Base-by-base conservation (phyloP, 2,888 invertebrate species). In the Polydrusus tereticollis region DNA sequence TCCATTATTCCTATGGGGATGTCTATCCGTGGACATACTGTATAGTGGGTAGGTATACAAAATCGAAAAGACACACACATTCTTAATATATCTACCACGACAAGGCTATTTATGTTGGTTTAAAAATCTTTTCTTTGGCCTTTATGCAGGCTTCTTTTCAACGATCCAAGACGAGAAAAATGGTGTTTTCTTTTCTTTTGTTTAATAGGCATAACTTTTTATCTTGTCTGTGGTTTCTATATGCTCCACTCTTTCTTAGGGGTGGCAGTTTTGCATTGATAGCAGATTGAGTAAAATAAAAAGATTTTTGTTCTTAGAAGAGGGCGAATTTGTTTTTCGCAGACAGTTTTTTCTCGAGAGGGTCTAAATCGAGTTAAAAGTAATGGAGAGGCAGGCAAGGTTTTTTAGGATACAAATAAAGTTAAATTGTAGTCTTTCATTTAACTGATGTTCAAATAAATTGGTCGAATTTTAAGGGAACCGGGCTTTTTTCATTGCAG, bases 151-250 rank as follows among this genome's bases (percentile, higher is more conserved):
- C 14, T 58, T n/a, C 58, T 58, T 58, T 33, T 58, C 33, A 38
- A 21, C 33, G 33, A 58, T 33, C 58, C 38, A 16, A 58, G 58
- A 58, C 58, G 43, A 60, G 43, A 60, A 60, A 60, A 60, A 43
- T 41, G 8, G 43, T 43, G 60, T 60, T 43, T 41, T 60, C 60
- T 60, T 60, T 60, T 60, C 60, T 41, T 23, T 26, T 41, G 43
- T 43, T 60, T 60, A 60, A 60, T 60, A 60, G 60, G 23, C 60
- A 43, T 60, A 60, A 60, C 41, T 60, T 60, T 60, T 60, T 60
- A 60, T 60, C 58, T 58, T 58, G 58, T 58, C 43, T 60, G 60
- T 23, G 60, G 43, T 60, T 60, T 43, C 38, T 58, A 58, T 58
- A 58, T 58, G 58, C 58, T 58, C 26, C 26, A 50, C 50, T 50